phyloP scores from a whole-genome alignment of 2,888 invertebrate species.

The Gastrophysa polygoni region DNA sequence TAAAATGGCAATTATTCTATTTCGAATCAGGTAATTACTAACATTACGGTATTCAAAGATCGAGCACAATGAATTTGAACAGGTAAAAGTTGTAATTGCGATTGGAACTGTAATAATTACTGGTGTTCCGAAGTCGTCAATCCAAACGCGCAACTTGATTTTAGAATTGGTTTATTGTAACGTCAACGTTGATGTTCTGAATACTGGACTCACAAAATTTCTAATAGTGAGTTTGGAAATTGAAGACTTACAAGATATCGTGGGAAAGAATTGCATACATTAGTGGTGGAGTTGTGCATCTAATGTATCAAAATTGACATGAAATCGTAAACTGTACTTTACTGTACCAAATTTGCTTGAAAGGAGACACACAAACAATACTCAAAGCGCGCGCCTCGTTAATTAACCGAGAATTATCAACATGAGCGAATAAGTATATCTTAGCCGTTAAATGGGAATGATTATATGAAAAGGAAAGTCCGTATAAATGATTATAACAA shows the following conservation, averaged over 20 bases:
- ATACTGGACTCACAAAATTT: no score
- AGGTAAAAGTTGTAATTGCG: neutral
- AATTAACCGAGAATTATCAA: conserved; percentile 3
- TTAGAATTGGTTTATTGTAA: neutral
- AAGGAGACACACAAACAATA: neutral
- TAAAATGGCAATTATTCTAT: neutral
- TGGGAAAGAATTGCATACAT: no score
- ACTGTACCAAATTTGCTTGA: neutral
- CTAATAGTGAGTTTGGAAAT: no score
- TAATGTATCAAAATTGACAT: no score
- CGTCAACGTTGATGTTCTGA: no score
- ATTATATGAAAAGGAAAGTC: conserved; percentile 27
- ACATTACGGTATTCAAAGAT: neutral
- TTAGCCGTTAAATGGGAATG: conserved; percentile 21
- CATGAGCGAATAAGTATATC: conserved; percentile 6
- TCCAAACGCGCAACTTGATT: neutral
- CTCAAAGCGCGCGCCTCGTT: neutral
- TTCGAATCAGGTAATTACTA: neutral
- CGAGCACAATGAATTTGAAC: neutral
- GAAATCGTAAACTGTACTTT: neutral
- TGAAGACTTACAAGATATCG: no score
- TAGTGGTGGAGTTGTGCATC: no score
- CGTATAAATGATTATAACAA: conserved; percentile 22
- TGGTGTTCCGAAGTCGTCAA: neutral
- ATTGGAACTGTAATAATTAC: neutral